phyloP scores from a whole-genome alignment of 2,113 vertebrate species.

The Raja brachyura region DNA sequence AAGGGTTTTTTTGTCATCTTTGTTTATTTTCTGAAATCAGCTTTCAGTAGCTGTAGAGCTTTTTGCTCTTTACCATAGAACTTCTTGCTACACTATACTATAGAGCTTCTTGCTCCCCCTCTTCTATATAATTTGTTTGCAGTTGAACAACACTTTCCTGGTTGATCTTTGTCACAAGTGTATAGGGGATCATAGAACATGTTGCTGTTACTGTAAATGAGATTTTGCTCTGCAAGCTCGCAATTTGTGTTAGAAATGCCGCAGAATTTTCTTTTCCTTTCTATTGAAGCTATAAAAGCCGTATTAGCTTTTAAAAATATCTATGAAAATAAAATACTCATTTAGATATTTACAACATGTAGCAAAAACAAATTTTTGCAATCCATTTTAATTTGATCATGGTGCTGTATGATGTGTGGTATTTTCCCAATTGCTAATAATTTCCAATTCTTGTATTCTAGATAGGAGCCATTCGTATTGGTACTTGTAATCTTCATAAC shows the following conservation, averaged over 20 bases:
- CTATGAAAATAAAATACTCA: neutral
- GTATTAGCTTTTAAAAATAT: neutral
- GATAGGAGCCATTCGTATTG: slow-evolving; percentile 78
- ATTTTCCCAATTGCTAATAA: neutral
- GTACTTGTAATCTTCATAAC: slow-evolving; percentile 95
- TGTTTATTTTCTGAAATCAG: neutral
- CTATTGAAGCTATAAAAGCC: neutral
- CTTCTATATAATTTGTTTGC: neutral
- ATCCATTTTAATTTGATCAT: slow-evolving; percentile 27
- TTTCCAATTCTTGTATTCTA: slow-evolving; percentile 46
- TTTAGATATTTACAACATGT: neutral
- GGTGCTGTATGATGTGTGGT: neutral
- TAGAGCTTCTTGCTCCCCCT: neutral
- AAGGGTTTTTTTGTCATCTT: neutral
- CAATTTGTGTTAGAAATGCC: neutral
- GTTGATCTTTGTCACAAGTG: neutral
- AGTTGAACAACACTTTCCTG: neutral
- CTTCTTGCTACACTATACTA: neutral
- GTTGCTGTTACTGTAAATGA: slow-evolving; percentile 12
- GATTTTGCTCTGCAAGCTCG: neutral
- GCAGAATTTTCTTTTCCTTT: neutral
- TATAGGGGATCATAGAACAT: neutral
- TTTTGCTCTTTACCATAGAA: neutral
- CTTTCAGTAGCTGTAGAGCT: neutral
- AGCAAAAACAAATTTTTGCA: neutral